Conservation (phyloP, 2,888 invertebrate genomes). For the Pristionchus exspectatus region DNA sequence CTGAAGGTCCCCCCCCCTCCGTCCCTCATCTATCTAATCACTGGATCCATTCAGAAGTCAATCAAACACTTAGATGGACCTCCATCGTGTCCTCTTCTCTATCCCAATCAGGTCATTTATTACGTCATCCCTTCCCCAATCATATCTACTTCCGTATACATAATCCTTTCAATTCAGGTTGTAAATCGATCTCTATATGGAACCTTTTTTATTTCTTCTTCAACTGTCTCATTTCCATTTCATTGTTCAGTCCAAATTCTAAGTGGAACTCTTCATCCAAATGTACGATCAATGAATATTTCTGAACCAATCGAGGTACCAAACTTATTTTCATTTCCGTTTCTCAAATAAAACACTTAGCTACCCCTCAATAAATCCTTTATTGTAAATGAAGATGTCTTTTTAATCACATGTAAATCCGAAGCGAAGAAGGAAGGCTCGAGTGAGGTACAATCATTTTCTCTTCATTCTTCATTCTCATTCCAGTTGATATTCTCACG, state of each 20-base stretch:
- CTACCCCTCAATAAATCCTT: neutral
- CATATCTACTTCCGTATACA: neutral
- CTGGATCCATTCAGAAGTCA: neutral
- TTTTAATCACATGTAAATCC: neutral
- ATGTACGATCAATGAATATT: neutral
- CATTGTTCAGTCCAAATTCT: constrained; percentile 15
- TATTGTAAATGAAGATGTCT: constrained; percentile 14
- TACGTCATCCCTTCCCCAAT: neutral
- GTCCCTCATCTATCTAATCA: neutral
- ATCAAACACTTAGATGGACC: constrained; percentile 4
- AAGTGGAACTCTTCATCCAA: constrained; percentile 25
- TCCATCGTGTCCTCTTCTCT: neutral
- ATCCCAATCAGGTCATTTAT: neutral
- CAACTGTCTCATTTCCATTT: neutral
- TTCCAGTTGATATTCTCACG: constrained; percentile 26
- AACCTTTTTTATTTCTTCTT: neutral
- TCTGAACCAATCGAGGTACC: neutral
- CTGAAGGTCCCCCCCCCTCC: neutral
- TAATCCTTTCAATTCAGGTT: neutral
- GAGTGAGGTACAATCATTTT: neutral
- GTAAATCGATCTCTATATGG: constrained; percentile 15
- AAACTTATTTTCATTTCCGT: neutral
- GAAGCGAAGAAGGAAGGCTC: neutral
- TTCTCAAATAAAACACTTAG: neutral
- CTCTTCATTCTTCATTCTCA: neutral